A percentile compares a stretch with the other conserved stretches of the same genome.
Evolutionary conservation across 2,888 invertebrate genomes (phyloP).

Genomic region (Sturmia bella): DNA sequence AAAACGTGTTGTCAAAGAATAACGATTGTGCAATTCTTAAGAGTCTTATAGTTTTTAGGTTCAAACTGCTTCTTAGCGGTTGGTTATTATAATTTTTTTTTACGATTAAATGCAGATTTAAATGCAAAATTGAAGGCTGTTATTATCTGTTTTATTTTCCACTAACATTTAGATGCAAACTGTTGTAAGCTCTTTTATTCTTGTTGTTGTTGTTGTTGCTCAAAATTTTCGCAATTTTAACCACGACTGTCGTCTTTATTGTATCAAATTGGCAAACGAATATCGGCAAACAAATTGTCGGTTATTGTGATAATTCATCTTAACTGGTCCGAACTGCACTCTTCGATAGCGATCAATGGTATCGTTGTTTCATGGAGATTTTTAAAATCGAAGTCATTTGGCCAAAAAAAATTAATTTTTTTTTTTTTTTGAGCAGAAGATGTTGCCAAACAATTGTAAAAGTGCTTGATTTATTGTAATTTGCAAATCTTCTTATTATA

Average conservation of each 20-base stretch:
- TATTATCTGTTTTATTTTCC: not conserved
- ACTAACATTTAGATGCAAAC: slow-evolving; percentile 53
- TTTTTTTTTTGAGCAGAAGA: no score
- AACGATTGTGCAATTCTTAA: slow-evolving; percentile 59
- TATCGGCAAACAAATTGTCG: slow-evolving; percentile 21
- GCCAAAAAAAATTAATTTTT: no score
- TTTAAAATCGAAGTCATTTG: slow-evolving; percentile 30
- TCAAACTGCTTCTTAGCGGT: slow-evolving; percentile 17
- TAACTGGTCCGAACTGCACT: not conserved
- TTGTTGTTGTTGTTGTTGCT: not conserved
- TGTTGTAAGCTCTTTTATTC: not conserved
- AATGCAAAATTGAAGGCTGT: slow-evolving; percentile 15
- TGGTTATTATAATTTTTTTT: slow-evolving; percentile 10
- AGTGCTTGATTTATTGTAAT: slow-evolving; percentile 29
- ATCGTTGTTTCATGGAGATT: slow-evolving; percentile 9
- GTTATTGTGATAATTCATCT: slow-evolving; percentile 25
- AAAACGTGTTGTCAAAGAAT: slow-evolving; percentile 63
- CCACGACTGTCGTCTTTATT: slow-evolving; percentile 48
- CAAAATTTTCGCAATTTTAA: slow-evolving; percentile 44
- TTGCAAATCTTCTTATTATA: not conserved
- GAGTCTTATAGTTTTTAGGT: slow-evolving; percentile 34
- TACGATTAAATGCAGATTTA: slow-evolving; percentile 31
- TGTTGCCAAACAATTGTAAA: slow-evolving; percentile 1
- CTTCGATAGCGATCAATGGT: slow-evolving; percentile 21
- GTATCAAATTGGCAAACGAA: slow-evolving; percentile 41